These are phyloP conservation scores for Chondrilla cf. caribensis DNA, from an alignment of 37 sponge, comb jelly and placozoan genomes.

Conservation along the genomic window DNA sequence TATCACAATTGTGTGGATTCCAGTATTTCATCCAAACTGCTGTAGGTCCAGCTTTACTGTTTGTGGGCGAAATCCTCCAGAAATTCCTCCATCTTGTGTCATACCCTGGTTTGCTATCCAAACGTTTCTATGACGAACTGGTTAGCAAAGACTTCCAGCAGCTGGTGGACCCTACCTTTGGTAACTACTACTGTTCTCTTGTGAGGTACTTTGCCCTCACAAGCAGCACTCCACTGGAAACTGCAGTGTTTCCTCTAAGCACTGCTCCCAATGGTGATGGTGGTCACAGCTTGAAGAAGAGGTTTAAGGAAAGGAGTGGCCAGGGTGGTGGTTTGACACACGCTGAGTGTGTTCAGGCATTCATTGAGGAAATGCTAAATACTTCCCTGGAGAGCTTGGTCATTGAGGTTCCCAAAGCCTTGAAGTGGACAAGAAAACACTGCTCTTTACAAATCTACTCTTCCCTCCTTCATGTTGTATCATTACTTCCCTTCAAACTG, in stretches of 20 bases:
- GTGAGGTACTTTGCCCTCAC: too few species aligned
- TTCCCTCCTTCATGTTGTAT: not conserved
- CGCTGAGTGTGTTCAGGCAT: too few species aligned
- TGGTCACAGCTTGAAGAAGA: too few species aligned
- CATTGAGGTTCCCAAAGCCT: not conserved
- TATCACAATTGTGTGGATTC: too few species aligned
- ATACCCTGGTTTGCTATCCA: not conserved
- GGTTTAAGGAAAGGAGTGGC: too few species aligned
- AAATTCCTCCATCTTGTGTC: not conserved
- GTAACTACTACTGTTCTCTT: too few species aligned
- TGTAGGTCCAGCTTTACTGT: not conserved
- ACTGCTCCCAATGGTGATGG: too few species aligned
- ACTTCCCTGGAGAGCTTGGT: not conserved
- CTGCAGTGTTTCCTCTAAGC: too few species aligned
- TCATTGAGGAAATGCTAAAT: too few species aligned
- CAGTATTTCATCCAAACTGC: too few species aligned
- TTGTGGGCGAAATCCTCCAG: not conserved
- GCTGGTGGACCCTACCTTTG: not conserved
- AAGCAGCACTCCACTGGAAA: too few species aligned
- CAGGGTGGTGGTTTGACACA: too few species aligned
- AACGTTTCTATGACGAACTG: not conserved
- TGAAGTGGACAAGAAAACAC: not conserved
- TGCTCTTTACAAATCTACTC: not conserved
- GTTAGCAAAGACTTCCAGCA: not conserved
- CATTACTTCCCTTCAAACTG: not conserved